Evolutionary conservation across 2,113 vertebrate species (phyloP).

Genomic region (Rhipidura dahli): DNA sequence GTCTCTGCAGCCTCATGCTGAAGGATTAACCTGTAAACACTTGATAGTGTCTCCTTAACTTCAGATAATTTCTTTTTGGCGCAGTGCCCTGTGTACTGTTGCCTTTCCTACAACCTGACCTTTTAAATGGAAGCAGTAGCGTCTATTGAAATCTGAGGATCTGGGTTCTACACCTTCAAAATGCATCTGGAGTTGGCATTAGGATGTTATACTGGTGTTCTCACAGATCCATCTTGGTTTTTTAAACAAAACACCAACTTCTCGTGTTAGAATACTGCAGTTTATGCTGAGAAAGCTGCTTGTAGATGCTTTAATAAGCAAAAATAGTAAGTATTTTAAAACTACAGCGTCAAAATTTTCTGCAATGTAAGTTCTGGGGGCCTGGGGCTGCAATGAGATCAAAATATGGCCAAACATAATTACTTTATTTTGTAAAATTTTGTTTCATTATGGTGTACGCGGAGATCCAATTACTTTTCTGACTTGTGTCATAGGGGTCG

Average conservation of each 20-base stretch:
- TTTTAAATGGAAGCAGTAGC: not conserved
- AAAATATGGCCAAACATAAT: not conserved
- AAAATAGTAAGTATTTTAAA: not conserved
- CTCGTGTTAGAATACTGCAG: not conserved
- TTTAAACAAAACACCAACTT: not conserved
- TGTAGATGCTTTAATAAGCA: not conserved
- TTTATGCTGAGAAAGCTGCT: not conserved
- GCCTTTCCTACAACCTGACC: not conserved
- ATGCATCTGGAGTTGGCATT: not conserved
- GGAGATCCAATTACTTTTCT: not conserved
- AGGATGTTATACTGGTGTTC: not conserved
- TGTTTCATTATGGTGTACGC: not conserved
- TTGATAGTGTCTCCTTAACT: not conserved
- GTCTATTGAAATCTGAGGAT: not conserved
- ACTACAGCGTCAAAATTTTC: not conserved
- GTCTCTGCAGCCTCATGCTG: not conserved
- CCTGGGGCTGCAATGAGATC: not conserved
- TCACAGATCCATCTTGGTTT: not conserved
- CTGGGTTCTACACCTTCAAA: not conserved
- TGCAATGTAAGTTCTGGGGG: not conserved
- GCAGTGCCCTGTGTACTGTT: not conserved
- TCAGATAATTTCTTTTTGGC: not conserved
- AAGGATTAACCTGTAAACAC: not conserved
- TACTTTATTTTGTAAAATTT: not conserved
- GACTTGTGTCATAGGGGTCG: accelerated